Percentiles rank a stretch among this genome's conserved stretches.
Evolutionary conservation across 2,113 vertebrate species (phyloP).

Genomic region (Bagarius yarrelli): DNA sequence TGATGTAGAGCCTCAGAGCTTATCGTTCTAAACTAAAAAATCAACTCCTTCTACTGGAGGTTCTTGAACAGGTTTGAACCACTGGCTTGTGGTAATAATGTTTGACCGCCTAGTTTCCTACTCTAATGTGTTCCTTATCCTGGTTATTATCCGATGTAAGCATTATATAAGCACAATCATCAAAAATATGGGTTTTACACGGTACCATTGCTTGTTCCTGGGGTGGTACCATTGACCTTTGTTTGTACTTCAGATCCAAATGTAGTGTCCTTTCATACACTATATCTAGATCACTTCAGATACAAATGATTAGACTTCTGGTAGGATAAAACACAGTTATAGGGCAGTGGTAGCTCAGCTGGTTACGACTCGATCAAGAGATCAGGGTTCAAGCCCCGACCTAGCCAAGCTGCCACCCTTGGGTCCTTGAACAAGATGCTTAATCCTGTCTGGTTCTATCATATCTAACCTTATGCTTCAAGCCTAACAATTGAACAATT

Average conservation of each 20-base stretch:
- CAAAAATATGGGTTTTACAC: background rate
- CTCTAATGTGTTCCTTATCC: background rate
- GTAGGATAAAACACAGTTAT: background rate
- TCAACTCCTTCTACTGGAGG: background rate
- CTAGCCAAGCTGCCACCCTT: too few relatives aligned
- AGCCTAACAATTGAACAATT: too few relatives aligned
- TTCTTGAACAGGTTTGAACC: background rate
- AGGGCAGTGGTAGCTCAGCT: too few relatives aligned
- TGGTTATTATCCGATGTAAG: background rate
- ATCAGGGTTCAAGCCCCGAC: too few relatives aligned
- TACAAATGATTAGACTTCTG: background rate
- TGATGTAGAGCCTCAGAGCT: background rate
- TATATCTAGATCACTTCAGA: background rate
- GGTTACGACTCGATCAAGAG: too few relatives aligned
- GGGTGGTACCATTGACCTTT: background rate
- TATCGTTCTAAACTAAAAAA: background rate
- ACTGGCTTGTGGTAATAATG: background rate
- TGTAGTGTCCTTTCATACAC: background rate
- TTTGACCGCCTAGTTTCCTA: background rate
- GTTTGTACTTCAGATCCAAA: background rate
- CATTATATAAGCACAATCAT: background rate
- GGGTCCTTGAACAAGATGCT: too few relatives aligned
- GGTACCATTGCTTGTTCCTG: background rate
- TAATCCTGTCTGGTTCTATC: too few relatives aligned
- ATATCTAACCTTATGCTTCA: too few relatives aligned